phyloP scores from a whole-genome alignment of 2,113 vertebrate species.

The Xenus cinereus region DNA sequence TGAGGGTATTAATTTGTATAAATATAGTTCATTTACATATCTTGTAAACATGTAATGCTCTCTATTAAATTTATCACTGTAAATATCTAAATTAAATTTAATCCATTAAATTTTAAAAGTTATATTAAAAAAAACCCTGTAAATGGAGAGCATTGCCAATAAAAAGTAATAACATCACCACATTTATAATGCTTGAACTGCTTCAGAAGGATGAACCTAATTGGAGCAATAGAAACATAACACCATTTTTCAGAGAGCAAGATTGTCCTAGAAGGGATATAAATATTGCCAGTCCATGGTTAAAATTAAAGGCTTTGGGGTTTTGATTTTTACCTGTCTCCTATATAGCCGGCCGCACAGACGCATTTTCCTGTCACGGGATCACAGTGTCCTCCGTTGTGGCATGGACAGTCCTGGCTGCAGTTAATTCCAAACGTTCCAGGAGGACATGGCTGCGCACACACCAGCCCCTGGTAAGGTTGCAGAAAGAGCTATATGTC shows the following conservation, averaged over 20 bases:
- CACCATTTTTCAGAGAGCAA: conserved; percentile 9
- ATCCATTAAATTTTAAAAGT: conserved; percentile 69
- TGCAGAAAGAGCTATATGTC: conserved; percentile 33
- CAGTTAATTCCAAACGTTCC: conserved; percentile 94
- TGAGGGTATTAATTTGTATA: conserved; percentile 67
- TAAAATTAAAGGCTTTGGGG: not conserved
- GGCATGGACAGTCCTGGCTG: conserved; percentile 94
- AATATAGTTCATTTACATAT: conserved; percentile 70
- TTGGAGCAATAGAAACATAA: conserved; percentile 18
- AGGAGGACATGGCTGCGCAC: conserved; percentile 91
- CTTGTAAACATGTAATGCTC: conserved; percentile 68
- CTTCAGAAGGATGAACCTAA: conserved; percentile 52
- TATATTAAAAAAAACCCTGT: conserved; percentile 39
- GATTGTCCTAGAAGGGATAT: not conserved
- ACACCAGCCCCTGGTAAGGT: conserved; percentile 87
- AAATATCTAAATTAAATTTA: conserved; percentile 74
- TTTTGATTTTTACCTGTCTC: conserved; percentile 85
- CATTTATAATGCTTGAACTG: conserved; percentile 48
- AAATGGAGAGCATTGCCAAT: conserved; percentile 51
- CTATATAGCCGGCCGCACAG: conserved; percentile 90
- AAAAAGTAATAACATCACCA: conserved; percentile 40
- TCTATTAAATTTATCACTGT: conserved; percentile 68
- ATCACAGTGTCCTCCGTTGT: conserved; percentile 94
- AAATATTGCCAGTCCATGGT: not conserved
- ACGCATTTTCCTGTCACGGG: conserved; percentile 91